Evolutionary conservation across 2,888 invertebrate genomes (phyloP).

Genomic region (Drosophila mimetica): DNA sequence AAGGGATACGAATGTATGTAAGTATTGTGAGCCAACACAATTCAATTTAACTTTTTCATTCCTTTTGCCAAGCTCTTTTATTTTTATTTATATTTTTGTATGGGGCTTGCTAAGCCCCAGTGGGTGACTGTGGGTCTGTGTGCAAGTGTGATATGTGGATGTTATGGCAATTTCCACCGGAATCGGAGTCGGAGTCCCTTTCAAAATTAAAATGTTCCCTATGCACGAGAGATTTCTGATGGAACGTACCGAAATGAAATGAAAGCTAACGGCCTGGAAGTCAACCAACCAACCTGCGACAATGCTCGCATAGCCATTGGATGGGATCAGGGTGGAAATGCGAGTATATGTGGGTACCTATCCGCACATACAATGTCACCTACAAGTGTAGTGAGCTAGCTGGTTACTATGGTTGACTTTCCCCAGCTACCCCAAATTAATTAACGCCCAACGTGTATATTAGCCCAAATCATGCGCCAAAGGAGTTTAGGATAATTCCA

Average conservation of each 20-base stretch:
- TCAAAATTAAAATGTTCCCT: conserved; percentile 82
- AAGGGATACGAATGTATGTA: conserved; percentile 59
- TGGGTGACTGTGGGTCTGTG: conserved; percentile 13
- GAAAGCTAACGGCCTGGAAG: conserved; percentile 78
- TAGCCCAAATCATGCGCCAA: conserved; percentile 27
- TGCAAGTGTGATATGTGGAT: conserved; percentile 56
- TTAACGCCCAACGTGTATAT: conserved; percentile 33
- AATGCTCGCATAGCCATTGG: background rate
- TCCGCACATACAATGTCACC: background rate
- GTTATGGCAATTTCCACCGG: conserved; percentile 72
- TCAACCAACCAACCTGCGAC: conserved; percentile 43
- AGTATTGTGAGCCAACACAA: conserved; percentile 75
- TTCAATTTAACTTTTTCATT: conserved; percentile 80
- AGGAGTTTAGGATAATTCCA: conserved; percentile 6
- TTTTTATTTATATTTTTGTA: conserved; percentile 71
- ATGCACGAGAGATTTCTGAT: conserved; percentile 79
- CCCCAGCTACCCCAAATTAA: conserved; percentile 13
- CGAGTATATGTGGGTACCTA: background rate
- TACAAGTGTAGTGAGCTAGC: conserved; percentile 13
- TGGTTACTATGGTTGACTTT: conserved; percentile 21
- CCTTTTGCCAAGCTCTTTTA: conserved; percentile 69
- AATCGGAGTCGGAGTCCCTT: conserved; percentile 41
- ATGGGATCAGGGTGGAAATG: background rate
- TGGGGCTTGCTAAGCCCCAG: background rate
- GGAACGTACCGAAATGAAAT: conserved; percentile 72